Evolutionary conservation across 2,888 invertebrate species (phyloP).

Genomic region (Lepidochitona cinerea): DNA sequence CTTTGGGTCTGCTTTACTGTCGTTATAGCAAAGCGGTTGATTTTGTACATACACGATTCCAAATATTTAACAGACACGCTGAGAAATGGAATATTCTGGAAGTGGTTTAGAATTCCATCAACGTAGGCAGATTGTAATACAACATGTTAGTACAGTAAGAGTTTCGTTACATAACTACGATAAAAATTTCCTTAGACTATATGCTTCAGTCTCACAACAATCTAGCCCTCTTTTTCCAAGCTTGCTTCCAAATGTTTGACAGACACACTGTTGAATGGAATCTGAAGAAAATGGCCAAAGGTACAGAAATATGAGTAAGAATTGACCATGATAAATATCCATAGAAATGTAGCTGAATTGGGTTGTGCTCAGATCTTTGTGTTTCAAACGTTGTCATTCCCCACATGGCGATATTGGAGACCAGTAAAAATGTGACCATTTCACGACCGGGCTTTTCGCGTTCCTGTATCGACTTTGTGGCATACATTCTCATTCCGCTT

Average conservation of each 20-base stretch:
- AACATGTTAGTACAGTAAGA: neutral
- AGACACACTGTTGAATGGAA: slow-evolving; percentile 94
- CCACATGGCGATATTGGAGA: slow-evolving; percentile 97
- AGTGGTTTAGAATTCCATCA: neutral
- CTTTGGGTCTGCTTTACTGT: too few species aligned
- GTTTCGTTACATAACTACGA: neutral
- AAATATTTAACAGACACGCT: neutral
- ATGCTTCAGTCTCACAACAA: neutral
- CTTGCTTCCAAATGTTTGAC: slow-evolving; percentile 96
- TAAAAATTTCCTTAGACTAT: neutral
- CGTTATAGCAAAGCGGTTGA: neutral
- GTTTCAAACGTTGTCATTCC: slow-evolving; percentile 95
- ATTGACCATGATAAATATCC: slow-evolving; percentile 94
- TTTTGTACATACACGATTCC: neutral
- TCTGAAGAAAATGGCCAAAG: slow-evolving; percentile 95
- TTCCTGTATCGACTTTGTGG: slow-evolving; percentile 92
- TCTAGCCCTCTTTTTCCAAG: slow-evolving; percentile 78
- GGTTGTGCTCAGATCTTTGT: slow-evolving; percentile 93
- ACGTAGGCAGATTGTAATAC: neutral
- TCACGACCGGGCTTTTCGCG: slow-evolving; percentile 95
- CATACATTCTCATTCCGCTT: slow-evolving; percentile 90
- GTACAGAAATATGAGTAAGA: slow-evolving; percentile 91
- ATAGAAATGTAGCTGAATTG: slow-evolving; percentile 93
- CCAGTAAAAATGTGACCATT: slow-evolving; percentile 93
- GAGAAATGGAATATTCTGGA: neutral